Evolutionary conservation across 2,888 invertebrate genomes (phyloP).

Genomic region (Spodoptera littoralis): DNA sequence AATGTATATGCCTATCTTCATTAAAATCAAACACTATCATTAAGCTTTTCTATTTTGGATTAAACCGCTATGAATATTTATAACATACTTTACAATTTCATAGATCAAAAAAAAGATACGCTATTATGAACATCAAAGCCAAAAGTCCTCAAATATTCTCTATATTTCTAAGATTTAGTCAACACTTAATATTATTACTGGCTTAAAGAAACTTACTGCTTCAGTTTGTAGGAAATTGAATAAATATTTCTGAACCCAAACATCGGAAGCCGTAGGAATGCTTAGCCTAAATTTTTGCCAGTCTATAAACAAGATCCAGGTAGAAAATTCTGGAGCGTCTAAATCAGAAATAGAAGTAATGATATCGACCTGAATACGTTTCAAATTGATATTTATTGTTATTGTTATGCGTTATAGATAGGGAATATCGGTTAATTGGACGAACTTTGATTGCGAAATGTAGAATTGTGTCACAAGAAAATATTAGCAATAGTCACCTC

Average conservation of each 20-base stretch:
- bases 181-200: slow-evolving; percentile 15
- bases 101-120: slow-evolving; percentile 31
- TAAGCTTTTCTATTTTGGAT: slow-evolving; percentile 17
- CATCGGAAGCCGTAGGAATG: slow-evolving; percentile 2
- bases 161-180: slow-evolving; percentile 21
- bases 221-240: slow-evolving; percentile 5
- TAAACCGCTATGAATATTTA: slow-evolving; percentile 26
- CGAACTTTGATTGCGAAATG: too few relatives aligned
- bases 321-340: slow-evolving; percentile 20
- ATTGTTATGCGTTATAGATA: not conserved
- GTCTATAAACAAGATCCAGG: slow-evolving; percentile 22
- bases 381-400: not conserved
- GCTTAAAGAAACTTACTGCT: slow-evolving; percentile 13
- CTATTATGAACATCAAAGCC: slow-evolving; percentile 26
- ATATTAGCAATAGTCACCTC: too few relatives aligned
- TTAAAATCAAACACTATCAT: not conserved
- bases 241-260: slow-evolving; percentile 21
- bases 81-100: slow-evolving; percentile 27
- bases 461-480: too few relatives aligned
- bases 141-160: slow-evolving; percentile 14
- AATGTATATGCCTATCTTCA: not conserved
- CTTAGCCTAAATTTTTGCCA: slow-evolving; percentile 34
- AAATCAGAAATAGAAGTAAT: slow-evolving; percentile 24
- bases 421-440: too few relatives aligned
- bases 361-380: slow-evolving; percentile 21